Percentiles rank a stretch among this genome's conserved stretches.
phyloP scores from a whole-genome alignment of 2,888 invertebrate species.

The Amiota mariae region DNA sequence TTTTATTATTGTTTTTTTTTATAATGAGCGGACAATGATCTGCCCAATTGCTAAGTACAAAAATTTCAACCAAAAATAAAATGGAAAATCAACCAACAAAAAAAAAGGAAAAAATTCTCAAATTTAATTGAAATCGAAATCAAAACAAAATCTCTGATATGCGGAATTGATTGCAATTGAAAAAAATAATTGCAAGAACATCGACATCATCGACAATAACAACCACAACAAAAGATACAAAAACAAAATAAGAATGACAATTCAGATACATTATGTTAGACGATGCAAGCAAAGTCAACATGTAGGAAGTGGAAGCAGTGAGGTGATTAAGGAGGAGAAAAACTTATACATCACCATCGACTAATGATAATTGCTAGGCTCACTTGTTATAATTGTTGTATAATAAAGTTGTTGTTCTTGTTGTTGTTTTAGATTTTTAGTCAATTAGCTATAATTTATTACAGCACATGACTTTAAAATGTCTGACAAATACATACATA shows the following conservation, averaged over 20 bases:
- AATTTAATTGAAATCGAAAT: constrained; percentile 61
- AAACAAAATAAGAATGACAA: no score
- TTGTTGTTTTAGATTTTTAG: background rate
- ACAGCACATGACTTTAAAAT: no score
- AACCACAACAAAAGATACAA: background rate
- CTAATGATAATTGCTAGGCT: no score
- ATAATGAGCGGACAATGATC: constrained; percentile 52
- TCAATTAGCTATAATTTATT: no score
- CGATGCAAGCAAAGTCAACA: no score
- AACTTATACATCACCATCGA: no score
- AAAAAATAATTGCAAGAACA: constrained; percentile 63
- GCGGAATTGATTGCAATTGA: constrained; percentile 66
- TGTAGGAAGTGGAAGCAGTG: no score
- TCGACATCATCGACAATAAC: constrained; percentile 49
- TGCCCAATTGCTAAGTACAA: constrained; percentile 34
- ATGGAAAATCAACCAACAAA: constrained; percentile 38
- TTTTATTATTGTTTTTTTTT: no score
- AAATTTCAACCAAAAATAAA: constrained; percentile 32
- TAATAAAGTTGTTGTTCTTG: background rate
- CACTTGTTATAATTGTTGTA: background rate
- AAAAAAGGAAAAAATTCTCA: constrained; percentile 21
- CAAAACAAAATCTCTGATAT: constrained; percentile 64
- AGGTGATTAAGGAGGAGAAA: no score
- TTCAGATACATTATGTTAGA: no score
- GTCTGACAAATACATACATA: no score